Evolutionary conservation across 2,797 vertebrate genomes (phyloP).

Genomic region (Amblyopsis hoosieri): DNA sequence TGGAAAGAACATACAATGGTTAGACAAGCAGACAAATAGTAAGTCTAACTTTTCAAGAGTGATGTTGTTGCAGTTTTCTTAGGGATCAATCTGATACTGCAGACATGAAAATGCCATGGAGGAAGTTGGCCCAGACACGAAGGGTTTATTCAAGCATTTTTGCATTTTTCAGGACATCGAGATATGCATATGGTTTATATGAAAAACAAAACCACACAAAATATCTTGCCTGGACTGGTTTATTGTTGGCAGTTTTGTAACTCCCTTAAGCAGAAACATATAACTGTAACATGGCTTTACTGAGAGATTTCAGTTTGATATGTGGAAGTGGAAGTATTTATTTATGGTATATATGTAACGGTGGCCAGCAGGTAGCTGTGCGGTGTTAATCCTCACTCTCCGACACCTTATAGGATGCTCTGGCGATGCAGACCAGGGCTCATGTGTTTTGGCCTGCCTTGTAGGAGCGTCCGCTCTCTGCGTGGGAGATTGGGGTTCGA

Average conservation of each 20-base stretch:
- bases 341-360: too few species aligned
- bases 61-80: constrained; percentile 23
- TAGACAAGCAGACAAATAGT: neutral
- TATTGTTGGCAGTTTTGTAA: neutral
- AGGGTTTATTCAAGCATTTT: constrained; percentile 24
- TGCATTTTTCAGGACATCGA: constrained; percentile 22
- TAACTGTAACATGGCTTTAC: neutral
- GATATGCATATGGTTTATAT: constrained; percentile 12
- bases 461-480: too few species aligned
- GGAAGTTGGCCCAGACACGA: constrained; percentile 39
- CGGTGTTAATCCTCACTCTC: too few species aligned
- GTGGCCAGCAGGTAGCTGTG: too few species aligned
- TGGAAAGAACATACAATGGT: too few species aligned
- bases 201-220: neutral
- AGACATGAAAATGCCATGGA: constrained; percentile 52
- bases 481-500: too few species aligned
- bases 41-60: neutral
- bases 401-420: too few species aligned
- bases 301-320: constrained; percentile 1
- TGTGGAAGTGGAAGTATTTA: neutral
- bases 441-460: too few species aligned
- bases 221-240: neutral
- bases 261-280: neutral
- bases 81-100: constrained; percentile 37
- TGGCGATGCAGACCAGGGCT: too few species aligned